These are phyloP conservation scores for Rhinopithecus roxellana DNA, from an alignment of 2,113 vertebrate genomes.

Conservation along the genomic window DNA sequence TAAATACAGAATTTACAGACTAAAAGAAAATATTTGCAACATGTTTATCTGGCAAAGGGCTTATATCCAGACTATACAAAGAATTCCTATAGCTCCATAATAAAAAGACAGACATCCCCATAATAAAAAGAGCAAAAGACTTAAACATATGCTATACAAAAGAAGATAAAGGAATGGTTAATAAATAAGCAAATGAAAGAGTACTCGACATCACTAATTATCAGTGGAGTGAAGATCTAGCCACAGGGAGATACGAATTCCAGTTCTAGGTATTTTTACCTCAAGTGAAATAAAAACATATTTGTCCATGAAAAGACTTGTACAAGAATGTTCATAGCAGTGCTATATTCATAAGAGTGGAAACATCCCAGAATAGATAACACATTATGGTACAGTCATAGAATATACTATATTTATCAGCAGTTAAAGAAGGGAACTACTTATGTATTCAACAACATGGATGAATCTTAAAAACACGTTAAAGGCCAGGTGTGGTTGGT, in stretches of 20 bases:
- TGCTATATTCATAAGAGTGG: not conserved
- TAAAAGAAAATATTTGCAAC: not conserved
- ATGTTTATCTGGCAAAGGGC: not conserved
- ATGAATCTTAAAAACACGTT: not conserved
- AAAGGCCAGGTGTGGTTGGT: not conserved
- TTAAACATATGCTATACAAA: not conserved
- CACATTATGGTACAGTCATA: not conserved
- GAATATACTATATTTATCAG: not conserved
- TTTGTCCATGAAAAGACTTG: not conserved
- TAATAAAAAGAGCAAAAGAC: not conserved
- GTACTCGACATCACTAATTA: not conserved
- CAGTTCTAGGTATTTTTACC: constrained; percentile 22
- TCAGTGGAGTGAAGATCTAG: not conserved
- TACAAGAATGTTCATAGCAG: not conserved
- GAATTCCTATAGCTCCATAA: not conserved
- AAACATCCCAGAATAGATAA: not conserved
- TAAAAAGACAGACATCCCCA: not conserved
- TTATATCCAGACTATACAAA: not conserved
- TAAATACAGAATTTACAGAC: not conserved
- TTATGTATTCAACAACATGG: not conserved
- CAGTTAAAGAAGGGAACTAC: not conserved
- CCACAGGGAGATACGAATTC: not conserved
- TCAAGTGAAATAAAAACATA: not conserved
- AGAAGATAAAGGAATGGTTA: not conserved
- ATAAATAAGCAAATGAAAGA: not conserved